These are phyloP conservation scores for Poeciliopsis turrubarensis DNA, from an alignment of 2,113 vertebrate genomes.

Conservation along the genomic window DNA sequence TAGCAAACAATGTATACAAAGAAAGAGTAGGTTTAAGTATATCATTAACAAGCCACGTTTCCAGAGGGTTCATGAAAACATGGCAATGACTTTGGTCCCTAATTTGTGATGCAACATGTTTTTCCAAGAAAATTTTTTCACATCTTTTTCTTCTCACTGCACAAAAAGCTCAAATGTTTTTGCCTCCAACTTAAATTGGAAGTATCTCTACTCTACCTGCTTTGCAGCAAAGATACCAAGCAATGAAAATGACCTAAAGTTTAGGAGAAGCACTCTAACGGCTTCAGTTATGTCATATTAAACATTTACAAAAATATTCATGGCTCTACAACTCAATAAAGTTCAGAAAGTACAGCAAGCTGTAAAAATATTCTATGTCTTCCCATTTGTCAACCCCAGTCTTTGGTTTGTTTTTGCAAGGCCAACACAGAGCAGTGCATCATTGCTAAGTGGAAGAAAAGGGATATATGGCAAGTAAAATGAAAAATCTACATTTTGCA, in stretches of 20 bases:
- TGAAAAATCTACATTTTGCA: no score
- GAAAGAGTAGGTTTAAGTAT: neutral
- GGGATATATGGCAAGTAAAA: no score
- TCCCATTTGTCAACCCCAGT: neutral
- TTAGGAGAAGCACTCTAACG: neutral
- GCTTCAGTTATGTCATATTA: neutral
- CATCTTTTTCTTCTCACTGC: neutral
- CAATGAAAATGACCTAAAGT: neutral
- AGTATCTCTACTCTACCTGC: neutral
- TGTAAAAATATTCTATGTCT: neutral
- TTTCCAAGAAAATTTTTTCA: neutral
- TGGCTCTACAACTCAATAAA: neutral
- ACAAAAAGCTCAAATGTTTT: neutral
- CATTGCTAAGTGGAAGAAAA: no score
- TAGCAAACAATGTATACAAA: slow-evolving; percentile 7
- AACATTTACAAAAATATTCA: neutral
- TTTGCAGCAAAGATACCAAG: neutral
- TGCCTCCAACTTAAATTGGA: neutral
- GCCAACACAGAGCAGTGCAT: no score
- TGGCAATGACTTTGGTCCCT: neutral
- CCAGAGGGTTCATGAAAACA: neutral
- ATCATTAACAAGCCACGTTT: neutral
- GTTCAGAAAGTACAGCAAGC: neutral
- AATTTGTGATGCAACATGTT: neutral
- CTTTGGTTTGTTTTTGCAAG: no score